Evolutionary conservation across 2,797 vertebrate species (phyloP), one percentile per base, ranked within the genome.

Genomic region (Paedocypris micromegethes): DNA sequence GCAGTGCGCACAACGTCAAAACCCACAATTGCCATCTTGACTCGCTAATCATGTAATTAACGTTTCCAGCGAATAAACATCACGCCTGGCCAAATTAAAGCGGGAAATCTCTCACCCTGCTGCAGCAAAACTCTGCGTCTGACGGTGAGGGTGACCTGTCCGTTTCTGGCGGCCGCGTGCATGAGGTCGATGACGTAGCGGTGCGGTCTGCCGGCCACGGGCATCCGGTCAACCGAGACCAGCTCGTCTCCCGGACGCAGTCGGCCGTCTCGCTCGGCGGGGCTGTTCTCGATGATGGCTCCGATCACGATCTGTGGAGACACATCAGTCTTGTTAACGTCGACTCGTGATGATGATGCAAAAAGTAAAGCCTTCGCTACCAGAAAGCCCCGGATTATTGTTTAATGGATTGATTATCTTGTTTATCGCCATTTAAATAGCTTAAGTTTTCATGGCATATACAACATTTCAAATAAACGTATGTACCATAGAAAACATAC

Each of bases 181-280:
- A 99, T 99, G 75, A 99, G 92, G 86, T 98, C 97, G 71, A 99
- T 99, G 82, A 99, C 97, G 0, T 97, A 97, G 89, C 95, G 93
- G 89, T 99, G 97, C 3, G 96, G 95, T 89, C 97, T 96, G 82
- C 97, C 96, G 1, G 92, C 93, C 83, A 98, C 96, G 64, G 94
- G 93, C 75, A 98, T 97, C 78, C 97, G 94, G 68, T 99, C 97
- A 43, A 99, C 97, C 0, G 94, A 97, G 78, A 98, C 92, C 59
- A 99, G 89, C 87, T 98, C 96, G 43, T 99, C 97, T 3, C 96
- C 96, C 0, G 97, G 96, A 70, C 92, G 93, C 54, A 99, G 91
- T 50, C 97, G 91, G 5, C 97, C 97, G 2, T 99, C 97, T 48
- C 95, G 90, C 85, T 99, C 97, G 0, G 97, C 97, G 0, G 97